phyloP scores from a whole-genome alignment of 2,888 invertebrate species.

The Ctenicera cuprea region DNA sequence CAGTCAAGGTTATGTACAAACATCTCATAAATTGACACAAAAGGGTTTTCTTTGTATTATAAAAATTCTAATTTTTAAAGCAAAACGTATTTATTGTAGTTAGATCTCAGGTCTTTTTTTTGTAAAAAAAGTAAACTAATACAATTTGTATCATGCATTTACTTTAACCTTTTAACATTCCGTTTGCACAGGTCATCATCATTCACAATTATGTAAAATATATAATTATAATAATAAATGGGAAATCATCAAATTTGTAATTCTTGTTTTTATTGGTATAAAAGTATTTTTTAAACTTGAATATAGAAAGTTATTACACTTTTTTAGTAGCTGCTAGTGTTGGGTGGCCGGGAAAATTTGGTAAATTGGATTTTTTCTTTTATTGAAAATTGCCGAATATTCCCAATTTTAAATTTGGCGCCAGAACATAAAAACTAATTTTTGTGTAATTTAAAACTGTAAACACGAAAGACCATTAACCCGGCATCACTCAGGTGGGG shows the following conservation, averaged over 20 bases:
- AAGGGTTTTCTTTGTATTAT: slow-evolving; percentile 23
- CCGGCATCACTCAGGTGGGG: no score
- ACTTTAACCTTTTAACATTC: slow-evolving; percentile 32
- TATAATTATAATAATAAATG: slow-evolving; percentile 48
- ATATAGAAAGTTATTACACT: no score
- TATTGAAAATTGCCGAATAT: no score
- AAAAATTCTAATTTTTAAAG: slow-evolving; percentile 28
- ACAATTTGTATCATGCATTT: slow-evolving; percentile 34
- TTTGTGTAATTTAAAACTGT: no score
- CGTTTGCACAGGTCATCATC: slow-evolving; percentile 43
- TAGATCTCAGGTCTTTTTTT: slow-evolving; percentile 35
- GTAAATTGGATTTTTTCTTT: no score
- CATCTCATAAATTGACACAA: not conserved
- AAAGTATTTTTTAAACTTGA: no score
- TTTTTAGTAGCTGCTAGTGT: no score
- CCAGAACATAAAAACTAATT: no score
- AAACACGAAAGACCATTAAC: no score
- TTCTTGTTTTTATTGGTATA: not conserved
- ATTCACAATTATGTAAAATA: slow-evolving; percentile 40
- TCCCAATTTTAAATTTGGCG: no score
- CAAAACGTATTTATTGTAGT: slow-evolving; percentile 42
- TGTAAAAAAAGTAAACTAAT: slow-evolving; percentile 35
- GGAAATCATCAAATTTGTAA: slow-evolving; percentile 47
- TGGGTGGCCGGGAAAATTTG: no score
- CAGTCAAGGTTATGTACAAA: no score